Evolutionary conservation across 2,888 invertebrate species (phyloP), one percentile per base, ranked within the genome.

Genomic region (Drosophila niveifrons): DNA sequence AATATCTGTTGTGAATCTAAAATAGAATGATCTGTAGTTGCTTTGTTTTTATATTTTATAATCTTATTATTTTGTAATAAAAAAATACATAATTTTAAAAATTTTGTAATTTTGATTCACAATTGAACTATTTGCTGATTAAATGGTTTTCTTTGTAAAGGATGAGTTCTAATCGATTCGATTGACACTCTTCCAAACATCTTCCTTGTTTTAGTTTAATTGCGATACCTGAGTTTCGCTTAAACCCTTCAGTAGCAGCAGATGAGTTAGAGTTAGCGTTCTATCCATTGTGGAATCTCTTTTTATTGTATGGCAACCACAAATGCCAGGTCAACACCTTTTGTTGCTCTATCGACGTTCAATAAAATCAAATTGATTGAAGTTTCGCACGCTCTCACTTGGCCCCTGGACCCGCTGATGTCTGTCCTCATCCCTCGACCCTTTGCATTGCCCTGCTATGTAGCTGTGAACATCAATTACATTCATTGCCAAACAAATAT

Each of bases 401-500:
- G 34, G 9, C 48, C 31, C 41, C 15, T 39, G 34, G 31, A 13
- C 31, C 6, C 9, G 9, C 48, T 44, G 43, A 43, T 55, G 43
- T 64, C 58, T 59, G 39, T 10, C 34, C 17, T 9, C 9, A 7
- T 13, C 8, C 2, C 9, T n/a, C 39, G 43, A 57, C 34, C n/a
- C 10, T 13, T 36, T 18, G 0, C 28, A n/a, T 8, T 9, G 52
- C 34, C 51, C 52, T 63, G 51, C 63, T 70, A n/a, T n/a, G n/a
- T n/a, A 73, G 82, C 84, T 88, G 88, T 86, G 87, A 88, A 84
- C 87, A 86, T 82, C 89, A 88, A 88, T 88, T 88, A 88, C 88
- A 88, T 88, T 88, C 88, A 88, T 88, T 88, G 88, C 82, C 82
- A 86, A 86, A 88, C 88, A 88, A 88, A 86, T 84, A 84, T 81